A percentile compares a stretch with the other conserved stretches of the same genome.
Conservation (phyloP, 2,888 invertebrate species). For the Callinectes sapidus region DNA sequence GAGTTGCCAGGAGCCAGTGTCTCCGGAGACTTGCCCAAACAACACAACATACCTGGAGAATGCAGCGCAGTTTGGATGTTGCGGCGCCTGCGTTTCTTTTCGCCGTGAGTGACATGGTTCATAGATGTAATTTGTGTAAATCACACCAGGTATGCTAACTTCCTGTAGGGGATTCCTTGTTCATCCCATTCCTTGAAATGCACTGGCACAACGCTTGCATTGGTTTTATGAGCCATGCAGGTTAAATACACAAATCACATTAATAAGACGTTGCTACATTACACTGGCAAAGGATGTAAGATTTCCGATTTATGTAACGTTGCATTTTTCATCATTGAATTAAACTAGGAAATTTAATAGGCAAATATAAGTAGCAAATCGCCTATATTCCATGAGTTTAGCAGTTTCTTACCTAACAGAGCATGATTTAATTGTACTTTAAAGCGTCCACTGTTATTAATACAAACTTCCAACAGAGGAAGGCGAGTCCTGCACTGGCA, state of each 20-base stretch:
- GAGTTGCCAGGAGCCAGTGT: slow-evolving; percentile 38
- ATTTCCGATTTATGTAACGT: too few species aligned
- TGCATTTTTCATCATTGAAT: too few species aligned
- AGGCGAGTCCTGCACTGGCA: slow-evolving; percentile 41
- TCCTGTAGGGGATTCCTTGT: too few species aligned
- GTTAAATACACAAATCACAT: neutral
- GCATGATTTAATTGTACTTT: neutral
- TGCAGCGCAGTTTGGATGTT: slow-evolving; percentile 50
- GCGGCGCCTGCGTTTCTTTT: slow-evolving; percentile 62
- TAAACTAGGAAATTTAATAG: too few species aligned
- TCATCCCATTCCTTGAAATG: too few species aligned
- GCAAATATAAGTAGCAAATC: too few species aligned
- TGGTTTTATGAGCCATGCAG: neutral
- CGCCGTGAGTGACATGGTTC: neutral
- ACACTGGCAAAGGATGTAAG: too few species aligned
- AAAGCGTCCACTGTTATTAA: neutral
- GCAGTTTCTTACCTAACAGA: too few species aligned
- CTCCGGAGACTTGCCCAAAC: slow-evolving; percentile 27
- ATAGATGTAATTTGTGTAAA: neutral
- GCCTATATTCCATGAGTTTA: too few species aligned
- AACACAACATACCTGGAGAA: slow-evolving; percentile 35
- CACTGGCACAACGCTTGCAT: too few species aligned
- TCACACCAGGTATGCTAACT: neutral
- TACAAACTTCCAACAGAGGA: neutral
- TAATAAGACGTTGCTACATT: neutral